Conservation (phyloP, 1,140 invertebrate species). For the Listronotus oregonensis region DNA sequence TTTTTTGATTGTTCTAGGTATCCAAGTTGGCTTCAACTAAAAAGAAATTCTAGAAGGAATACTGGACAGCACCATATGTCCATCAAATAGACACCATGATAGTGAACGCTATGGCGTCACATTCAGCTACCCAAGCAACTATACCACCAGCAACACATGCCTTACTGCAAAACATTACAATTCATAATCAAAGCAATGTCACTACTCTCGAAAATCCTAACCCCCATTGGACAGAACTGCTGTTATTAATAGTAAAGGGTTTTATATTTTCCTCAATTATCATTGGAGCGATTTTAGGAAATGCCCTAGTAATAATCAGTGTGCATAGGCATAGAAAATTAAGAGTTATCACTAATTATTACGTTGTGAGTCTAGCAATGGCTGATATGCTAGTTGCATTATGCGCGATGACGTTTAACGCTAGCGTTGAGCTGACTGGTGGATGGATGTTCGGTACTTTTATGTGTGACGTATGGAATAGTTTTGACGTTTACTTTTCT, state of each 20-base stretch:
- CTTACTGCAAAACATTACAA: slow-evolving; percentile 42
- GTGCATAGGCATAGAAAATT: slow-evolving; percentile 74
- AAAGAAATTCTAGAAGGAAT: background rate
- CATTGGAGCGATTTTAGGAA: slow-evolving; percentile 83
- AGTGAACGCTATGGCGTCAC: slow-evolving; percentile 55
- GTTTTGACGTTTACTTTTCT: slow-evolving; percentile 93
- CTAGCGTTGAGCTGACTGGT: slow-evolving; percentile 79
- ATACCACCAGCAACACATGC: slow-evolving; percentile 37
- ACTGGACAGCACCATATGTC: slow-evolving; percentile 8
- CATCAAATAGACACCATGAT: slow-evolving; percentile 49
- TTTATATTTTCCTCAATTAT: slow-evolving; percentile 83
- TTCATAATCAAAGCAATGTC: slow-evolving; percentile 48
- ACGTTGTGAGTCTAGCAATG: slow-evolving; percentile 90
- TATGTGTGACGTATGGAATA: slow-evolving; percentile 95
- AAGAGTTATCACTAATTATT: slow-evolving; percentile 91
- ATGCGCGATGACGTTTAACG: slow-evolving; percentile 95
- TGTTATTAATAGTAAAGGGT: slow-evolving; percentile 70
- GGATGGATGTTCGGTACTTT: slow-evolving; percentile 86
- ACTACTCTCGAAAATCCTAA: slow-evolving; percentile 49
- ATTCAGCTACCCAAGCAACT: slow-evolving; percentile 50
- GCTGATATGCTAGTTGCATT: slow-evolving; percentile 91
- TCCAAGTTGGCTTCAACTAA: background rate
- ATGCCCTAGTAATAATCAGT: slow-evolving; percentile 82
- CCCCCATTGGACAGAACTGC: slow-evolving; percentile 59
- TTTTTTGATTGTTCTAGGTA: slow-evolving; percentile 12